Conservation (phyloP, 2,797 vertebrate species). For the Oryzias dopingdopingensis region DNA sequence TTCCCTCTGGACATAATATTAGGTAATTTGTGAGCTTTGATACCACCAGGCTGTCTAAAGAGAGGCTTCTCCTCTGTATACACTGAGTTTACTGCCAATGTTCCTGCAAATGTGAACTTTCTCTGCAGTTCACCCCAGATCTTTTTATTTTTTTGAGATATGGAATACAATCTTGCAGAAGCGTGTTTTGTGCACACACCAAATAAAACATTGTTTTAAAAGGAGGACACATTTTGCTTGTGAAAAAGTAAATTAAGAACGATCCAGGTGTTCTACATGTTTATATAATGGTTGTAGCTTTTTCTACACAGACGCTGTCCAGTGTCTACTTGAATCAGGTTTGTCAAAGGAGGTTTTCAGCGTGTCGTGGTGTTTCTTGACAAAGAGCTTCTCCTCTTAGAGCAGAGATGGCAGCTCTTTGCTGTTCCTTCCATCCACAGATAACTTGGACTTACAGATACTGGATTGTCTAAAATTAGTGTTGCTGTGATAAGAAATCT, state of each 20-base stretch:
- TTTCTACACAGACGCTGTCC: constrained; percentile 8
- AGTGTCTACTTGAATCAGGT: constrained; percentile 21
- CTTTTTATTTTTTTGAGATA: constrained; percentile 50
- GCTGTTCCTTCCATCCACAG: constrained; percentile 28
- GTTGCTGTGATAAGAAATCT: constrained; percentile 55
- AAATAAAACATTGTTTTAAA: neutral
- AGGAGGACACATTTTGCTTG: neutral
- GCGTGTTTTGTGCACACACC: constrained; percentile 20
- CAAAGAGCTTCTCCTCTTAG: constrained; percentile 49
- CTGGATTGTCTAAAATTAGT: constrained; percentile 70
- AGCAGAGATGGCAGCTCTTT: constrained; percentile 42
- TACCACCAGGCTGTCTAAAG: constrained; percentile 45
- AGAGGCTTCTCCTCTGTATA: constrained; percentile 54
- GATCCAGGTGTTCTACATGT: neutral
- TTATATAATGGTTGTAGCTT: too few species aligned
- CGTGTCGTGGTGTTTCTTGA: constrained; percentile 61
- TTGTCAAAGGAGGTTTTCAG: constrained; percentile 49
- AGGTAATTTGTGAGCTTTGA: constrained; percentile 41
- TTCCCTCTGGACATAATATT: constrained; percentile 13
- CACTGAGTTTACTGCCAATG: constrained; percentile 53
- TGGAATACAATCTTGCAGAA: constrained; percentile 53
- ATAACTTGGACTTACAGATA: constrained; percentile 64
- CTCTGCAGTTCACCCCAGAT: constrained; percentile 54
- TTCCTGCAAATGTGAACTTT: constrained; percentile 39
- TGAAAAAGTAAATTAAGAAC: neutral